Evolutionary conservation across 23 tunicate genomes (phyloP).

Genomic region (Diplosoma virens): DNA sequence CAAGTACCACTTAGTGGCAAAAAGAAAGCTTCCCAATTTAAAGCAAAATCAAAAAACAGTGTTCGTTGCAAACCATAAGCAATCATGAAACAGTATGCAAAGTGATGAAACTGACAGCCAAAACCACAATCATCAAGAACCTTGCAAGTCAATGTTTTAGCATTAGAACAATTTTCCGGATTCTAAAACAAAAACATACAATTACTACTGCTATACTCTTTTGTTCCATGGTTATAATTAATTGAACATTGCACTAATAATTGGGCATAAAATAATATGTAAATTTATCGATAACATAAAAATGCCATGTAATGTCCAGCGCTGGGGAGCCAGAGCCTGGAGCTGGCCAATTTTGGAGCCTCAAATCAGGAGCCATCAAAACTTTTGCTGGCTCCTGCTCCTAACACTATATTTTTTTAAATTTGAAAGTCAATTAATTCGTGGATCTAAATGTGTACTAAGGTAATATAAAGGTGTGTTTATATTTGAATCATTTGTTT

Average conservation of each 20-base stretch:
- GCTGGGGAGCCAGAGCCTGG: no score
- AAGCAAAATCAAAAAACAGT: constrained; percentile 52
- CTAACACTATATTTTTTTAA: no score
- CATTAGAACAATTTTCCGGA: constrained; percentile 60
- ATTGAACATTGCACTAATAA: neutral
- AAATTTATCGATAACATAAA: no score
- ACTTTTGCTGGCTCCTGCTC: no score
- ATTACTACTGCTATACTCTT: neutral
- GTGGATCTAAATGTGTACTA: no score
- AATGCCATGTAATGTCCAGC: no score
- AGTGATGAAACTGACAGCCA: constrained; percentile 92
- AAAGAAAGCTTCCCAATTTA: constrained; percentile 83
- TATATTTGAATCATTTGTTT: no score
- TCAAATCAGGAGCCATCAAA: no score
- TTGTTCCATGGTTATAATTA: neutral
- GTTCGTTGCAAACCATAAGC: constrained; percentile 88
- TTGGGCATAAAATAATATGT: neutral
- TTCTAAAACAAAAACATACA: constrained; percentile 35
- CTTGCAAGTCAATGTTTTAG: constrained; percentile 64
- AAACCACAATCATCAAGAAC: constrained; percentile 83
- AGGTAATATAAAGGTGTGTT: no score
- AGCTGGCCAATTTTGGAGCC: no score
- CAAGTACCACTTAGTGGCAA: constrained; percentile 68
- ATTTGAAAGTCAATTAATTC: no score
- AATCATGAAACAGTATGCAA: constrained; percentile 77